These are phyloP conservation scores for Platanista minor DNA, from an alignment of 2,113 vertebrate species.

Conservation along the genomic window DNA sequence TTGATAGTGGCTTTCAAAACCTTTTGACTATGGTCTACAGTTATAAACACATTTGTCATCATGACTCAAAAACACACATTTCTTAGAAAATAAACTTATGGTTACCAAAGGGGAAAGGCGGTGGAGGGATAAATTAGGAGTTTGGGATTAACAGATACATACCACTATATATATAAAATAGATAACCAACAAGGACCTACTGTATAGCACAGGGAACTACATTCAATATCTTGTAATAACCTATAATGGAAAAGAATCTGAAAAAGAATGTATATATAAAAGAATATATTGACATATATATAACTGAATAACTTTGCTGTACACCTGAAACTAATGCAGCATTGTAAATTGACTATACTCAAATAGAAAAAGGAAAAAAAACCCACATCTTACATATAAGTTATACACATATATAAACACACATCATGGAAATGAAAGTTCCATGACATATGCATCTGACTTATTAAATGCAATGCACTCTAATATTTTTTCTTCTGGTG, in stretches of 20 bases:
- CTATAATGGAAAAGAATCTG: not conserved
- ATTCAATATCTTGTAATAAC: not conserved
- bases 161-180: not conserved
- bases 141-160: not conserved
- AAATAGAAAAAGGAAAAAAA: not conserved
- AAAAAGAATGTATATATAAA: not conserved
- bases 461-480: not conserved
- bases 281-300: not conserved
- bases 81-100: not conserved
- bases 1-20: not conserved
- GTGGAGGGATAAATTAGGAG: not conserved
- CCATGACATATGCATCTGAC: not conserved
- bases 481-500: not conserved
- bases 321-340: not conserved
- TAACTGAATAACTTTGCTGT: not conserved
- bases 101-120: not conserved
- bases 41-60: not conserved
- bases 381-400: not conserved
- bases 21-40: not conserved
- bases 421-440: not conserved
- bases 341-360: not conserved
- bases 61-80: not conserved
- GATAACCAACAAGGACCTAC: not conserved
- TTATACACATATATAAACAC: not conserved
- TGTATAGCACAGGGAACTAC: not conserved